phyloP scores from a whole-genome alignment of 2,888 invertebrate species.

The Clostera curtula region DNA sequence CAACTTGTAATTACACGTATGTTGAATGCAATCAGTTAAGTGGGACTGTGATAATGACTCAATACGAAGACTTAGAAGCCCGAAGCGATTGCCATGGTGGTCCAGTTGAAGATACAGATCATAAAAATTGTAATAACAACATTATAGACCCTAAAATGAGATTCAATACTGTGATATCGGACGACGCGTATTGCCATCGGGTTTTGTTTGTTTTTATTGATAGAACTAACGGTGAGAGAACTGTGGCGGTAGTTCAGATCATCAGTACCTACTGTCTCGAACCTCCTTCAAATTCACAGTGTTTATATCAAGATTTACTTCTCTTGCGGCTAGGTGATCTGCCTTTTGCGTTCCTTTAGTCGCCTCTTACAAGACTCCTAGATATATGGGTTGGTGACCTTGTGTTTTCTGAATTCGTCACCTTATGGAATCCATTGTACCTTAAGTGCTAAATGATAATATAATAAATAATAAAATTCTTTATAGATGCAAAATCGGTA shows the following conservation, averaged over 20 bases:
- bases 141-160: constrained; percentile 26
- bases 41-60: constrained; percentile 53
- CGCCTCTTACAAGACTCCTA: too few relatives aligned
- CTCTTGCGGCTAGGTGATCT: too few relatives aligned
- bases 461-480: too few relatives aligned
- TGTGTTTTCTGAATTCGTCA: too few relatives aligned
- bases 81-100: constrained; percentile 35
- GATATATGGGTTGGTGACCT: too few relatives aligned
- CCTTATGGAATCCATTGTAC: too few relatives aligned
- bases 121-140: constrained; percentile 36
- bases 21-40: constrained; percentile 33
- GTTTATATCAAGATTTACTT: too few relatives aligned
- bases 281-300: too few relatives aligned
- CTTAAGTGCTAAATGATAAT: too few relatives aligned
- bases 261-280: neutral
- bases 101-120: constrained; percentile 34
- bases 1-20: constrained; percentile 43
- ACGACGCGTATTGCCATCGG: constrained; percentile 20
- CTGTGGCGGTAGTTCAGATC: neutral
- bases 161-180: constrained; percentile 30
- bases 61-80: constrained; percentile 41
- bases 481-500: too few relatives aligned
- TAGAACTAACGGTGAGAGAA: neutral
- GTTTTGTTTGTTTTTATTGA: constrained; percentile 17
- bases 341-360: too few relatives aligned